These are phyloP conservation scores for Drosophila melanica DNA, from an alignment of 1,140 invertebrate genomes.

Conservation along the genomic window DNA sequence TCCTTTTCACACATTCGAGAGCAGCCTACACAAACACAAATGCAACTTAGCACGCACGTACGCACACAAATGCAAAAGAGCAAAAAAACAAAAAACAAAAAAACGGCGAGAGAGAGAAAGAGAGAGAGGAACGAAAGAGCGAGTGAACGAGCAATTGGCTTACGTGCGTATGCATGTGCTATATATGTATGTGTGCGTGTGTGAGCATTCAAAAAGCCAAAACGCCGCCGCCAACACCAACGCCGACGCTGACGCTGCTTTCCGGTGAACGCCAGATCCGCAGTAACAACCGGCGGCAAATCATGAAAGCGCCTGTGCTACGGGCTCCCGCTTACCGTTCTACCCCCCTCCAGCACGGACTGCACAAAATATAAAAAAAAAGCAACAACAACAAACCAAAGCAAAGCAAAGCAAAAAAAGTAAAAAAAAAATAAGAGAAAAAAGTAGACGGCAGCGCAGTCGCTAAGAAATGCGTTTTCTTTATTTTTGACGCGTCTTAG, in stretches of 20 bases:
- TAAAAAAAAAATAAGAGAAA: constrained; percentile 1
- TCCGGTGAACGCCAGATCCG: constrained; percentile 62
- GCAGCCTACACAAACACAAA: constrained; percentile 69
- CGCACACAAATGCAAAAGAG: constrained; percentile 3
- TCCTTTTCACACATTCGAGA: constrained; percentile 80
- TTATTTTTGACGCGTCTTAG: constrained; percentile 81
- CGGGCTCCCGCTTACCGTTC: constrained; percentile 3
- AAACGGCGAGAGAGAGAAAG: not conserved
- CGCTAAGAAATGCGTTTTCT: constrained; percentile 69
- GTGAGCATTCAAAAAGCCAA: constrained; percentile 52
- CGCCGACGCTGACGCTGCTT: constrained; percentile 54
- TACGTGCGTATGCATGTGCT: not conserved
- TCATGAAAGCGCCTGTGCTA: constrained; percentile 67
- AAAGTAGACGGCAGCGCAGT: constrained; percentile 44
- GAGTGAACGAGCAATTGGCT: not conserved
- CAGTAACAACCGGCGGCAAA: constrained; percentile 70
- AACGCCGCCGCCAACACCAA: constrained; percentile 37
- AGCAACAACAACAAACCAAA: constrained; percentile 54
- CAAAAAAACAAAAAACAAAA: not conserved
- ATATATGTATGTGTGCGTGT: not conserved
- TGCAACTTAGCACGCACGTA: constrained; percentile 14
- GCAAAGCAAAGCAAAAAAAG: constrained; percentile 10
- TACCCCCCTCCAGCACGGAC: constrained; percentile 9
- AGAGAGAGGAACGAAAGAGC: not conserved
- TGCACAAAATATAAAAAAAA: constrained; percentile 30